phyloP scores from a whole-genome alignment of 2,113 vertebrate species.

The Bambusicola thoracicus region DNA sequence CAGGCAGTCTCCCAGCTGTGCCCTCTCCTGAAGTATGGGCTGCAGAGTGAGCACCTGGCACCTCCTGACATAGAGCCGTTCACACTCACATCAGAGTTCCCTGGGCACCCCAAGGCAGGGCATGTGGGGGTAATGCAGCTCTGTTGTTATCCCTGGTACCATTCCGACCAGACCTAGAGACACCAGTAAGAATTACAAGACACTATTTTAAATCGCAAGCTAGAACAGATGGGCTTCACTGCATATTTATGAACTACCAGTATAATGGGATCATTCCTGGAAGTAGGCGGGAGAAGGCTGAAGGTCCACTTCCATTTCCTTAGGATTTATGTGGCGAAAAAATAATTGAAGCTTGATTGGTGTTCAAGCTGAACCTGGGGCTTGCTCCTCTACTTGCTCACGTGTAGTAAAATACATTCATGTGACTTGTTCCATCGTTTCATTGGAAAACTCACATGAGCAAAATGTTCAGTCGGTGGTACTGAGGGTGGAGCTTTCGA shows the following conservation, averaged over 20 bases:
- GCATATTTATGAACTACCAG: slow-evolving; percentile 55
- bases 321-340: not conserved
- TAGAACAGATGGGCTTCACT: slow-evolving; percentile 51
- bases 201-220: slow-evolving; percentile 13
- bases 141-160: not conserved
- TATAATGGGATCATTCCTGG: slow-evolving; percentile 51
- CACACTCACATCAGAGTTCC: not conserved
- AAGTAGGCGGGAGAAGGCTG: slow-evolving; percentile 29
- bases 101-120: not conserved
- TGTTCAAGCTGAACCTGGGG: not conserved
- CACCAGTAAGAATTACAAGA: not conserved
- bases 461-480: not conserved
- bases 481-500: not conserved
- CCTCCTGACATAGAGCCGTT: not conserved
- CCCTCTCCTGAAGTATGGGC: fast-evolving
- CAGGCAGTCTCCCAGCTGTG: fast-evolving
- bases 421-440: not conserved
- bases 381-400: not conserved
- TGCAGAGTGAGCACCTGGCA: not conserved
- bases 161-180: not conserved
- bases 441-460: not conserved
- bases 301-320: slow-evolving; percentile 38
- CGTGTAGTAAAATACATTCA: not conserved
- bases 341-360: not conserved
- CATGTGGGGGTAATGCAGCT: not conserved